These are phyloP conservation scores for Phataginus tetradactyla DNA, from an alignment of 2,797 vertebrate genomes.

Conservation along the genomic window DNA sequence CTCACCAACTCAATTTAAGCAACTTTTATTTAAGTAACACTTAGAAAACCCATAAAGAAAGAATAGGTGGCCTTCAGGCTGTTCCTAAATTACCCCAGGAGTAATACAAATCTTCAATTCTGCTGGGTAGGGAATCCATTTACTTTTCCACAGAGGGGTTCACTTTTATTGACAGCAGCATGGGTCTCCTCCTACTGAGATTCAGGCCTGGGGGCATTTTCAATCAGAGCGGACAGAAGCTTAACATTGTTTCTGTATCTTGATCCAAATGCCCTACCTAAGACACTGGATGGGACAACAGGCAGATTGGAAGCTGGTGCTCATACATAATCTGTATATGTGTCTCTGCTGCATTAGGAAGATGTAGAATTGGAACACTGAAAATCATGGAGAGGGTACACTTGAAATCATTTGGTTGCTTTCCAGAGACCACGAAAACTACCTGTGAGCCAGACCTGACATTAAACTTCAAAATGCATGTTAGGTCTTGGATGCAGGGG, in stretches of 20 bases:
- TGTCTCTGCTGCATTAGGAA: neutral
- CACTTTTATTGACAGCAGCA: constrained; percentile 33
- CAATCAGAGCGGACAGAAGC: constrained; percentile 45
- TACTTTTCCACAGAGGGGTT: neutral
- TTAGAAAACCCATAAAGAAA: constrained; percentile 56
- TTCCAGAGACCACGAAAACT: neutral
- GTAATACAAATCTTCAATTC: constrained; percentile 20
- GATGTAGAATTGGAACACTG: neutral
- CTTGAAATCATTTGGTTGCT: neutral
- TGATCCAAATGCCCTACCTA: neutral
- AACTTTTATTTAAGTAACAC: constrained; percentile 52
- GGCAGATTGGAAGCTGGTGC: neutral
- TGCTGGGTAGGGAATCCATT: constrained; percentile 17
- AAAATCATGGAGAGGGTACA: neutral
- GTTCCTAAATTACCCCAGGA: constrained; percentile 5
- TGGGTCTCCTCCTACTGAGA: constrained; percentile 3
- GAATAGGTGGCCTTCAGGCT: constrained; percentile 45
- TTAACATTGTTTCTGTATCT: constrained; percentile 28
- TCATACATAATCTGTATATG: neutral
- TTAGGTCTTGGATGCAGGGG: neutral
- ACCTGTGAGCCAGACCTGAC: neutral
- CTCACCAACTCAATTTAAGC: constrained; percentile 19
- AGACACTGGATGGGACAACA: neutral
- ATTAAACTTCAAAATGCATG: neutral
- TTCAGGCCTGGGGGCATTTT: constrained; percentile 9